These are phyloP conservation scores for Setophaga kirtlandii DNA, from an alignment of 2,113 vertebrate species.

Conservation along the genomic window DNA sequence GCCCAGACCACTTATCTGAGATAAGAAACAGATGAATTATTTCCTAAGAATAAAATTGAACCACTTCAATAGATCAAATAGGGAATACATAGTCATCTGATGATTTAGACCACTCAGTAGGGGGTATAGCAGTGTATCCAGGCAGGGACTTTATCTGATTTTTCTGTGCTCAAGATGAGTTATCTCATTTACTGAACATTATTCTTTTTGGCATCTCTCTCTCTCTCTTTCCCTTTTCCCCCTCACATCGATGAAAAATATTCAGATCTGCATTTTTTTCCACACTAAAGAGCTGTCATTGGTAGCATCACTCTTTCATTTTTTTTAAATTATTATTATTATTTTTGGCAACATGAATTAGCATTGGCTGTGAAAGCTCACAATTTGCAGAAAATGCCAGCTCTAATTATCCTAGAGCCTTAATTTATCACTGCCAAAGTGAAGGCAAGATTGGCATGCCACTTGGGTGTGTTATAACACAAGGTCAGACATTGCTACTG, in stretches of 20 bases:
- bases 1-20: neutral
- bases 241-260: neutral
- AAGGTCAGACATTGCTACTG: conserved; percentile 20
- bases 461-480: neutral
- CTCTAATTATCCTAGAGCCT: conserved; percentile 5
- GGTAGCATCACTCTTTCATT: neutral
- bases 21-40: neutral
- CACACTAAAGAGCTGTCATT: neutral
- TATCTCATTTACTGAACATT: neutral
- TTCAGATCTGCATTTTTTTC: neutral
- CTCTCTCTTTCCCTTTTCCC: neutral
- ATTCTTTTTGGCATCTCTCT: neutral
- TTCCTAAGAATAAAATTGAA: neutral
- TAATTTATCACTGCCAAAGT: conserved; percentile 22
- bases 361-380: neutral
- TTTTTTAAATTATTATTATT: neutral
- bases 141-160: neutral
- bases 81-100: neutral
- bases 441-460: conserved; percentile 17
- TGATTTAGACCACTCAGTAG: neutral
- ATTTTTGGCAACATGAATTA: neutral
- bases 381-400: conserved; percentile 26
- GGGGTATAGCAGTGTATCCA: neutral
- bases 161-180: neutral
- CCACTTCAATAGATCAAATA: neutral